These are phyloP conservation scores for Anticlea derivata DNA, from an alignment of 2,888 invertebrate genomes.

Conservation along the genomic window DNA sequence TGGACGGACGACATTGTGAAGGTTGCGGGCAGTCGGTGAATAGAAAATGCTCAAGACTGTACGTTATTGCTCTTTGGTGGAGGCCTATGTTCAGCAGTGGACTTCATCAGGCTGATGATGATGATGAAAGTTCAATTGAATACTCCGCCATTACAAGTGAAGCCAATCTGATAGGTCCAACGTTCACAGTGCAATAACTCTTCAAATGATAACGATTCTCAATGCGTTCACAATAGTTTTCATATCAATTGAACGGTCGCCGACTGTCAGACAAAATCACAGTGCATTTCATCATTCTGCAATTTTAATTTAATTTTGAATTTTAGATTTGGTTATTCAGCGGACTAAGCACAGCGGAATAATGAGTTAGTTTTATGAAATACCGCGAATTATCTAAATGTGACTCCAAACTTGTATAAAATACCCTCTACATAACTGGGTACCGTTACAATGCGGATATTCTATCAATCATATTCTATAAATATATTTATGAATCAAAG, in stretches of 20 bases:
- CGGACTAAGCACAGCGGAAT: slow-evolving; percentile 10
- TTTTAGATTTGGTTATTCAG: slow-evolving; percentile 17
- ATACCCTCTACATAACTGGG: too few species aligned
- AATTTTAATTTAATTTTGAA: slow-evolving; percentile 10
- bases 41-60: too few species aligned
- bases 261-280: slow-evolving; percentile 56
- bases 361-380: slow-evolving; percentile 1
- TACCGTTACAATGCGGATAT: too few species aligned
- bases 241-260: slow-evolving; percentile 64
- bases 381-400: slow-evolving; percentile 3
- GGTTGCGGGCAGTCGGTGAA: too few species aligned
- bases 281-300: slow-evolving; percentile 49
- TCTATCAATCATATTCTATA: too few species aligned
- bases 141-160: slow-evolving; percentile 11
- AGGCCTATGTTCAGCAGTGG: too few species aligned
- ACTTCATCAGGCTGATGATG: too few species aligned
- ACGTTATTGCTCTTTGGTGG: too few species aligned
- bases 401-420: too few species aligned
- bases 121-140: slow-evolving; percentile 21
- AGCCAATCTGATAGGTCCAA: slow-evolving; percentile 48
- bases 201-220: slow-evolving; percentile 48
- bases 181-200: slow-evolving; percentile 46
- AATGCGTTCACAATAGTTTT: slow-evolving; percentile 57
- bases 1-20: too few species aligned
- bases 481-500: too few species aligned